Evolutionary conservation across 1,140 invertebrate species (phyloP).

Genomic region (Pachypsylla venusta): DNA sequence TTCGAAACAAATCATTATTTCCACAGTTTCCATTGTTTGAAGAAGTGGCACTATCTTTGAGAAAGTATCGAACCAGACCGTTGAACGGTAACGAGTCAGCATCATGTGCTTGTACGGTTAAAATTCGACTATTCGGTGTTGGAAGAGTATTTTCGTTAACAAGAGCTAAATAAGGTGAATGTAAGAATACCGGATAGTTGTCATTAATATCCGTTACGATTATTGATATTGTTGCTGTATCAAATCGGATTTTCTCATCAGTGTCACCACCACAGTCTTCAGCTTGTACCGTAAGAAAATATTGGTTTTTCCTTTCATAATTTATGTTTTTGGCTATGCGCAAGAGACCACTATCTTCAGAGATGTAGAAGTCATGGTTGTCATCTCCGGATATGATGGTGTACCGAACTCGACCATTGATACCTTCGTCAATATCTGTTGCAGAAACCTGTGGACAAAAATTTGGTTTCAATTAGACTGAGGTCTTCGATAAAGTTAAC

Average conservation of each 20-base stretch:
- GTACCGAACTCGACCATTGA: constrained; percentile 76
- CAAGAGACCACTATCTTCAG: constrained; percentile 75
- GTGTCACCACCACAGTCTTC: constrained; percentile 65
- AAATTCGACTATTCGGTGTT: constrained; percentile 54
- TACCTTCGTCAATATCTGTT: constrained; percentile 76
- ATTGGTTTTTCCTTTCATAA: constrained; percentile 73
- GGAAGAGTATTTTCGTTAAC: constrained; percentile 83
- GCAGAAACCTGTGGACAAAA: constrained; percentile 67
- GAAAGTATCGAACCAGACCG: constrained; percentile 74
- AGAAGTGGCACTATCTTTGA: constrained; percentile 47
- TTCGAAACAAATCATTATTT: constrained; percentile 69
- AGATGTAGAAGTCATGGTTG: constrained; percentile 77
- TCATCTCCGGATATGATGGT: constrained; percentile 75
- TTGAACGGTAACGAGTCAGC: constrained; percentile 82
- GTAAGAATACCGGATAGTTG: constrained; percentile 77
- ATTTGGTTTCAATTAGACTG: not conserved
- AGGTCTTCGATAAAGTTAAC: not conserved
- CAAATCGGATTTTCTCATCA: constrained; percentile 40
- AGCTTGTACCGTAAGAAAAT: constrained; percentile 65
- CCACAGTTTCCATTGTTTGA: constrained; percentile 34
- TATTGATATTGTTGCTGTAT: constrained; percentile 49
- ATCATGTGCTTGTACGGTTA: constrained; percentile 69
- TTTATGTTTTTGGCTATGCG: constrained; percentile 80
- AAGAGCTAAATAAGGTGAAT: constrained; percentile 77
- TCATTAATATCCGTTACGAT: constrained; percentile 84